Base-by-base conservation (phyloP, 2,797 vertebrate species). In the Crax fasciolata region DNA sequence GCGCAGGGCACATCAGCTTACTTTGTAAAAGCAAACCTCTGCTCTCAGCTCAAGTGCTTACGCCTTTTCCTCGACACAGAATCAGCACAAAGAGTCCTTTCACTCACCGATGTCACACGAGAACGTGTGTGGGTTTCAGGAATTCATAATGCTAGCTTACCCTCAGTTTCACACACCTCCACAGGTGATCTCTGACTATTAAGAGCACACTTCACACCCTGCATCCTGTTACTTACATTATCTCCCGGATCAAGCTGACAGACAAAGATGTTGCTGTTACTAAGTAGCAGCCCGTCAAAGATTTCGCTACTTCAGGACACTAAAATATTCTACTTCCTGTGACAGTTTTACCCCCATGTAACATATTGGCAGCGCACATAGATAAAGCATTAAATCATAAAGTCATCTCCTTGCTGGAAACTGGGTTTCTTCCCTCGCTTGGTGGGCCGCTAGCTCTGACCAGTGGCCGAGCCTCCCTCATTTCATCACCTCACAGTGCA, bases 361-460 rank as follows among this genome's bases (percentile, higher is more conserved):
- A 75, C 39, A 35, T 63, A 92, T 93, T 62, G 41, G 91, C 51
- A 83, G 21, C 77, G 41, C 30, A 61, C 39, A 61, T 66, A 87
- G 38, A 92, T 91, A 86, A 96, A 79, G 46, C 38, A 92, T 58
- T 80, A 94, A 51, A 48, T 51, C 39, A 59, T 62, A 87, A 85
- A 73, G 93, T 18, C 19, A 94, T 67, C 49, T 86, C 88, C 87
- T 62, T 49, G 70, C 21, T 84, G 19, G 77, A 81, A 87, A 78
- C 6, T 67, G 62, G 51, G 10, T 78, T 84, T 90, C 85, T 75
- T 87, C 58, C 74, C 52, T 77, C 41, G 48, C 71, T 70, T 79
- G 76, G 6, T 67, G 73, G 73, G n/a, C 59, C 83, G 73, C 76
- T 11, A 63, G 48, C 38, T 92, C 67, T 49, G 73, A 84, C n/a